These are phyloP conservation scores for Lasioglossum morio DNA, from an alignment of 2,888 invertebrate species.

Conservation along the genomic window DNA sequence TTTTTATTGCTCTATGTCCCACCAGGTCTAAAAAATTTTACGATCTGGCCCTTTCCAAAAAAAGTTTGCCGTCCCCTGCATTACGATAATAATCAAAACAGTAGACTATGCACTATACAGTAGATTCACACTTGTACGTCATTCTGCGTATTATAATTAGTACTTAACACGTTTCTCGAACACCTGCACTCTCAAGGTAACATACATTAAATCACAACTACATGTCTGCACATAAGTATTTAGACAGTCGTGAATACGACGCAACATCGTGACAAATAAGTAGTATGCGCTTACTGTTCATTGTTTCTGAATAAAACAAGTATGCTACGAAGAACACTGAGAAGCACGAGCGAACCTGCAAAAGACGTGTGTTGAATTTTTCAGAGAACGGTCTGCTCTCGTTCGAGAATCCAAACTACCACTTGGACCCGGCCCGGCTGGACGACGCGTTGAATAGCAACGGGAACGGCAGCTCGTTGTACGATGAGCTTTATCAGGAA, in stretches of 20 bases:
- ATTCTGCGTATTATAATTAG: background rate
- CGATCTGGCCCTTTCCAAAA: no score
- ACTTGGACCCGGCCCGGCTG: constrained; percentile 91
- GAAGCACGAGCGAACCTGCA: background rate
- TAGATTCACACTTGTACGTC: background rate
- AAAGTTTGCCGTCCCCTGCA: no score
- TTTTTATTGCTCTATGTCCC: no score
- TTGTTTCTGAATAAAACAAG: background rate
- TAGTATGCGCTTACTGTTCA: background rate
- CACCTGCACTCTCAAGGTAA: background rate
- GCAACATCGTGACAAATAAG: background rate
- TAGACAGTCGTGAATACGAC: background rate
- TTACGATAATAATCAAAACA: background rate
- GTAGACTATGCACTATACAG: background rate
- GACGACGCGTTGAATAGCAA: constrained; percentile 91
- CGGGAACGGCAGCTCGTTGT: constrained; percentile 87
- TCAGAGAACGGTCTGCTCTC: constrained; percentile 95
- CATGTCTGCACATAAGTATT: background rate
- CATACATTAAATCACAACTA: background rate
- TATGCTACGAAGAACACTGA: background rate
- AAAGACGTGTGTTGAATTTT: constrained; percentile 78
- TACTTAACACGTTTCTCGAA: no score
- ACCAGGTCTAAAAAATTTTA: no score
- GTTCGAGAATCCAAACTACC: constrained; percentile 97
- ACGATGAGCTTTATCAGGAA: constrained; percentile 90